phyloP scores from a whole-genome alignment of 1,140 invertebrate genomes.

The Eriocheir sinensis region DNA sequence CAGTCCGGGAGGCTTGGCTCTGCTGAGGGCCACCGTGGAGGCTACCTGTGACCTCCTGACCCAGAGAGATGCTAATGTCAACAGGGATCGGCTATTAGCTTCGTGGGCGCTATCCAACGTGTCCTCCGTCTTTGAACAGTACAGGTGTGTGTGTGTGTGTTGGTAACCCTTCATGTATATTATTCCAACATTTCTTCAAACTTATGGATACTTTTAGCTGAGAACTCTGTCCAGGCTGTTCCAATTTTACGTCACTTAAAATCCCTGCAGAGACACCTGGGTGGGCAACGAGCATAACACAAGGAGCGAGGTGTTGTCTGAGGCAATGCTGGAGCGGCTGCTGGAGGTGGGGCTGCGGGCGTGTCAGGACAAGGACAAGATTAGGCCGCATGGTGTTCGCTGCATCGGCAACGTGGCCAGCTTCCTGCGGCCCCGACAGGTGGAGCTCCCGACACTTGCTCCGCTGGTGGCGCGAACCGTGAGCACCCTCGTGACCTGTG shows the following conservation, averaged over 20 bases:
- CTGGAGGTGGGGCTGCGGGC: conserved; percentile 63
- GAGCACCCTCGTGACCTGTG: conserved; percentile 86
- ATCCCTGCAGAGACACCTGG: conserved; percentile 61
- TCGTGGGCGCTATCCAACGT: conserved; percentile 71
- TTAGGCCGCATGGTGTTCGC: conserved; percentile 90
- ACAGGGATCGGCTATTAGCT: conserved; percentile 64
- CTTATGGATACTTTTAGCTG: not conserved
- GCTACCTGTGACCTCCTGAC: conserved; percentile 51
- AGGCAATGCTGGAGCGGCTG: conserved; percentile 14
- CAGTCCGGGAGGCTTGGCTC: not conserved
- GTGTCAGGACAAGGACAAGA: conserved; percentile 80
- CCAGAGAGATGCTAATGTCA: conserved; percentile 61
- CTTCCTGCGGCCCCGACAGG: conserved; percentile 81
- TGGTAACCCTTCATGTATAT: not conserved
- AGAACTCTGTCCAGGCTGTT: not conserved
- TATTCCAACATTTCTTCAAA: not conserved
- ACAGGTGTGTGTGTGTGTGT: conserved; percentile 46
- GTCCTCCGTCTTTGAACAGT: conserved; percentile 64
- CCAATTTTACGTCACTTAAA: not conserved
- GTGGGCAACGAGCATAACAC: not conserved
- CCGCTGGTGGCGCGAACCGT: conserved; percentile 83
- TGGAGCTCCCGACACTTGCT: conserved; percentile 81
- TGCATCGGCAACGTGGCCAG: conserved; percentile 90
- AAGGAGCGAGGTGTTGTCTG: conserved; percentile 5
- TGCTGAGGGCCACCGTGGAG: conserved; percentile 49